A percentile compares a stretch with the other conserved stretches of the same genome.
phyloP scores from a whole-genome alignment of 1,140 invertebrate species.

The Trichoplusia ni region DNA sequence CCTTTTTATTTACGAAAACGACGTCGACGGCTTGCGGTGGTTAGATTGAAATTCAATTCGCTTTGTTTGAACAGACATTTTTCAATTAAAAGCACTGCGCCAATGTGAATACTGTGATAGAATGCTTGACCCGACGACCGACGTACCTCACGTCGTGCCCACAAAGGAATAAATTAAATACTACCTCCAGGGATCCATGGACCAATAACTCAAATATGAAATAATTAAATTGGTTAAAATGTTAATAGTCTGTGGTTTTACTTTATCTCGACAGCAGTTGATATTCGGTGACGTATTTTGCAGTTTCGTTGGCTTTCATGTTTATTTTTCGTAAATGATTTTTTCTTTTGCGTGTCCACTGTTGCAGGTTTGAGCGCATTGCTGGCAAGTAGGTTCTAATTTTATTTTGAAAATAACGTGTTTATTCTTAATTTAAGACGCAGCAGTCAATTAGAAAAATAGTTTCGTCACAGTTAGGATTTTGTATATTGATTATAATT shows the following conservation, averaged over 20 bases:
- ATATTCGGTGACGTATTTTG: too few relatives aligned
- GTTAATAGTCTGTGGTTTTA: background rate
- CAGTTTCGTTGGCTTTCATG: too few relatives aligned
- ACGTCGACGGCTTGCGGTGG: background rate
- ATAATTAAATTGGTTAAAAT: background rate
- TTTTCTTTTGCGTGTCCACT: too few relatives aligned
- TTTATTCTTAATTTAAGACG: too few relatives aligned
- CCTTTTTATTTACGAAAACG: constrained; percentile 1
- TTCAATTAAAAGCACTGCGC: constrained; percentile 62
- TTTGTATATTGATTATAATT: too few relatives aligned
- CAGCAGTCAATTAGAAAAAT: too few relatives aligned
- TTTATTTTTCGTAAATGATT: too few relatives aligned
- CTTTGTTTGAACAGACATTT: constrained; percentile 55
- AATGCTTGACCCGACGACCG: constrained; percentile 8
- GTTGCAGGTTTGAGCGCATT: too few relatives aligned
- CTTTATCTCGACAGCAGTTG: too few relatives aligned
- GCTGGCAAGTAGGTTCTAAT: too few relatives aligned
- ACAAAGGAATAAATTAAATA: constrained; percentile 45
- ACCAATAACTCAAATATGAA: background rate
- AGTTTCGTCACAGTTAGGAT: too few relatives aligned
- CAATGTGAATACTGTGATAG: constrained; percentile 19
- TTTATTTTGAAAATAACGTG: too few relatives aligned
- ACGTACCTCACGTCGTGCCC: constrained; percentile 9
- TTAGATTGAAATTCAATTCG: constrained; percentile 59
- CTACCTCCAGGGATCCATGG: constrained; percentile 18